Percentiles rank a stretch among this genome's conserved stretches.
These are phyloP conservation scores for Empidonax alnorum DNA, from an alignment of 2,113 vertebrate species.

Conservation along the genomic window DNA sequence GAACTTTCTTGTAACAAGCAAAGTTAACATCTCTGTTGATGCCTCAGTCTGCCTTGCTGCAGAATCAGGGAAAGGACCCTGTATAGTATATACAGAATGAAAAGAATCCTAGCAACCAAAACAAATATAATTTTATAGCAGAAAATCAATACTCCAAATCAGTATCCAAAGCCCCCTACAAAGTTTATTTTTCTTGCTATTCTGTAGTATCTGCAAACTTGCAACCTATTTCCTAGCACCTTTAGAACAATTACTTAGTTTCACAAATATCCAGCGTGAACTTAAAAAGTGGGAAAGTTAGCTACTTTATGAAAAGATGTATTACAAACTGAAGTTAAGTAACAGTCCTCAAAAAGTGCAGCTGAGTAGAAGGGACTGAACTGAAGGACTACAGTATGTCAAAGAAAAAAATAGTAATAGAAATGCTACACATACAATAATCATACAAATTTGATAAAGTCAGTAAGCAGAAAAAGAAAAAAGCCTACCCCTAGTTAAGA, in stretches of 20 bases:
- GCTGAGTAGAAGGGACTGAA: background rate
- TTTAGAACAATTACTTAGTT: background rate
- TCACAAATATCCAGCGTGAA: background rate
- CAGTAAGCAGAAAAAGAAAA: conserved; percentile 35
- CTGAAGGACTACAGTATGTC: background rate
- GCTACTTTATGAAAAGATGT: background rate
- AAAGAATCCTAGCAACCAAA: background rate
- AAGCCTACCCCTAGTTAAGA: conserved; percentile 2
- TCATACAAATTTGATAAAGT: conserved; percentile 21
- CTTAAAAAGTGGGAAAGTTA: background rate
- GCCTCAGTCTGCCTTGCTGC: background rate
- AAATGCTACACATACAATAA: conserved; percentile 1
- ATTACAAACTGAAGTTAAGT: background rate
- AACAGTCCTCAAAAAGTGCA: background rate
- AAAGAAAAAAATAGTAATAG: background rate
- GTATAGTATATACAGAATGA: background rate
- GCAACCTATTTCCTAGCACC: background rate
- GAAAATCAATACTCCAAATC: background rate
- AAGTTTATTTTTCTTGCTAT: background rate
- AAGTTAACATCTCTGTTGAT: background rate
- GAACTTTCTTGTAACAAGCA: background rate
- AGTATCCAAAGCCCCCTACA: background rate
- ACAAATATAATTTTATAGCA: background rate
- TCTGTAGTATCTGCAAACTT: background rate
- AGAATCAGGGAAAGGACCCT: background rate